Percentiles rank a stretch among this genome's conserved stretches.
phyloP scores from a whole-genome alignment of 2,888 invertebrate species.

The Drosophila austrosaltans region DNA sequence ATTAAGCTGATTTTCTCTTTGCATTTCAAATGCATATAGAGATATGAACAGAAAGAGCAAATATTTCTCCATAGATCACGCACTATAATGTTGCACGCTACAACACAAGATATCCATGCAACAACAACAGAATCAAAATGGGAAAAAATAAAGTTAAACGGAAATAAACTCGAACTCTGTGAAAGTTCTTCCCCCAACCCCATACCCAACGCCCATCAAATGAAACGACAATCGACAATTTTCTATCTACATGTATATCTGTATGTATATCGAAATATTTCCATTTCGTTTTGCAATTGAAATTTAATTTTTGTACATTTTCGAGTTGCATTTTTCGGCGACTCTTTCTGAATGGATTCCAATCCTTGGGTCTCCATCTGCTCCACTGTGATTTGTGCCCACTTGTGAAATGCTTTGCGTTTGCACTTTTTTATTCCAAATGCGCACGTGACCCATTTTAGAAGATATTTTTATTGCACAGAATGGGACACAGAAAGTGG shows the following conservation, averaged over 20 bases:
- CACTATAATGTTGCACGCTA: background rate
- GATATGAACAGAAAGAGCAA: conserved; percentile 13
- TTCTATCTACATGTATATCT: too few species aligned
- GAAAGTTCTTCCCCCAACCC: background rate
- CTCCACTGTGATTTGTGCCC: conserved; percentile 17
- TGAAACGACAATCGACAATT: conserved; percentile 36
- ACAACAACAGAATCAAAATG: conserved; percentile 19
- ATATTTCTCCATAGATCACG: conserved; percentile 25
- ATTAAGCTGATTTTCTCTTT: conserved; percentile 49
- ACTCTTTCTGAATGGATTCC: conserved; percentile 1
- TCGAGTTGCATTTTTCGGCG: conserved; percentile 46
- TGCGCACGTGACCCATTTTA: conserved; percentile 60
- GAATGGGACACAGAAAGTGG: conserved; percentile 1
- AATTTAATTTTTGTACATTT: conserved; percentile 70
- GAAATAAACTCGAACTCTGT: conserved; percentile 22
- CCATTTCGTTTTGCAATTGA: conserved; percentile 48
- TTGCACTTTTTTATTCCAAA: conserved; percentile 53
- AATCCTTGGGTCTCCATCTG: conserved; percentile 12
- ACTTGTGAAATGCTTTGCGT: conserved; percentile 48
- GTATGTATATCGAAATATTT: conserved; percentile 28
- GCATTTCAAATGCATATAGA: conserved; percentile 53
- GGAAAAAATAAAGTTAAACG: conserved; percentile 60
- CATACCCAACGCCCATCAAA: conserved; percentile 13
- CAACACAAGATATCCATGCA: conserved; percentile 5
- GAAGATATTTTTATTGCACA: conserved; percentile 12